Conservation (phyloP, 2,888 invertebrate species). For the Nymphalis urticae region DNA sequence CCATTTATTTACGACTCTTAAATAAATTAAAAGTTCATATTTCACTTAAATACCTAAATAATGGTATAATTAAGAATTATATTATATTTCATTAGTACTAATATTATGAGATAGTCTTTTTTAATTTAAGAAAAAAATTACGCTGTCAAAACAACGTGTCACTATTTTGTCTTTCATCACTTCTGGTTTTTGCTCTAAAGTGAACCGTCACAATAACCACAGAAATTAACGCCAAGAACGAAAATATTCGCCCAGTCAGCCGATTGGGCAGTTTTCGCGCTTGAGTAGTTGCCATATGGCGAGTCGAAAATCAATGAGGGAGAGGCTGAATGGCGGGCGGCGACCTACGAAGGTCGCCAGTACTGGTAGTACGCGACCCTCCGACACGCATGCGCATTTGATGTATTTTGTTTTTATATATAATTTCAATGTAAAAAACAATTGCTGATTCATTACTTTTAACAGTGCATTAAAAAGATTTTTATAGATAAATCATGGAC, state of each 20-base stretch:
- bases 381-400: slow-evolving; percentile 64
- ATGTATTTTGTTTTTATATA: background rate
- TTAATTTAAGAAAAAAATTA: background rate
- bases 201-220: background rate
- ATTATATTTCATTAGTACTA: too few species aligned
- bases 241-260: slow-evolving; percentile 48
- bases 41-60: background rate
- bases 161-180: background rate
- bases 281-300: slow-evolving; percentile 59
- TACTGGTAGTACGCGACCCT: slow-evolving; percentile 67
- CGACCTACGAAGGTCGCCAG: slow-evolving; percentile 75
- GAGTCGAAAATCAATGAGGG: slow-evolving; percentile 74
- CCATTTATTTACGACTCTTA: too few species aligned
- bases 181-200: background rate
- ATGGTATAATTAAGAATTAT: too few species aligned
- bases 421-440: slow-evolving; percentile 5
- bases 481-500: too few species aligned
- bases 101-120: too few species aligned
- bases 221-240: background rate
- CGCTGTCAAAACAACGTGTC: background rate
- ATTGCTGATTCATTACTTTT: background rate
- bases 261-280: slow-evolving; percentile 55
- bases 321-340: slow-evolving; percentile 69
- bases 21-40: background rate
- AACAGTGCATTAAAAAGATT: background rate